Evolutionary conservation across 1,140 invertebrate species (phyloP).

Genomic region (Papilio glaucus): DNA sequence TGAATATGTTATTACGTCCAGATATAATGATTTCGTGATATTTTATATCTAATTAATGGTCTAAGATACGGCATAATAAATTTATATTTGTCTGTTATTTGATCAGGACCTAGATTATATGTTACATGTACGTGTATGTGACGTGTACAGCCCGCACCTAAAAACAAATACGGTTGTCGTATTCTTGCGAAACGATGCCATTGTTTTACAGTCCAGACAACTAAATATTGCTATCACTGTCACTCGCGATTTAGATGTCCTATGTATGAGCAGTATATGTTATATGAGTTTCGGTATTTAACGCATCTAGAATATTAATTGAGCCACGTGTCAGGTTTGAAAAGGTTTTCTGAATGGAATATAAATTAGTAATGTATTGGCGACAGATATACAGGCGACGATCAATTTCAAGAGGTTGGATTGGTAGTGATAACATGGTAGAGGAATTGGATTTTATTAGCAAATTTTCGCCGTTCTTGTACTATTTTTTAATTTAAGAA

Average conservation of each 20-base stretch:
- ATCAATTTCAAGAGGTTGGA: constrained; percentile 12
- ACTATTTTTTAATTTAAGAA: not conserved
- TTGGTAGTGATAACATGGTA: not conserved
- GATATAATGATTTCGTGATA: no score
- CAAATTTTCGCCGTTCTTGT: not conserved
- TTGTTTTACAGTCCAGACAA: not conserved
- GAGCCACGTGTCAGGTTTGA: not conserved
- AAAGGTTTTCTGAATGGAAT: constrained; percentile 12
- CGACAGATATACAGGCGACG: not conserved
- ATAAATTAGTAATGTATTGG: constrained; percentile 17
- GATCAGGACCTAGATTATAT: no score
- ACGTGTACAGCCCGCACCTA: not conserved
- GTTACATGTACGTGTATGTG: no score
- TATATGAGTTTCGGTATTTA: not conserved
- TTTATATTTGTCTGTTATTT: not conserved
- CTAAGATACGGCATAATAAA: no score
- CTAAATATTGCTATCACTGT: not conserved
- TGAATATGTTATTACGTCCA: no score
- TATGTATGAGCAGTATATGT: not conserved
- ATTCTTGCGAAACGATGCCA: not conserved
- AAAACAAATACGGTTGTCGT: not conserved
- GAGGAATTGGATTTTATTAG: not conserved
- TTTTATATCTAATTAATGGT: not conserved
- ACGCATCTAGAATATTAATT: constrained; percentile 12
- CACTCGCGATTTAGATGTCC: not conserved